phyloP scores from a whole-genome alignment of 2,888 invertebrate species.

The Tetragonisca angustula region DNA sequence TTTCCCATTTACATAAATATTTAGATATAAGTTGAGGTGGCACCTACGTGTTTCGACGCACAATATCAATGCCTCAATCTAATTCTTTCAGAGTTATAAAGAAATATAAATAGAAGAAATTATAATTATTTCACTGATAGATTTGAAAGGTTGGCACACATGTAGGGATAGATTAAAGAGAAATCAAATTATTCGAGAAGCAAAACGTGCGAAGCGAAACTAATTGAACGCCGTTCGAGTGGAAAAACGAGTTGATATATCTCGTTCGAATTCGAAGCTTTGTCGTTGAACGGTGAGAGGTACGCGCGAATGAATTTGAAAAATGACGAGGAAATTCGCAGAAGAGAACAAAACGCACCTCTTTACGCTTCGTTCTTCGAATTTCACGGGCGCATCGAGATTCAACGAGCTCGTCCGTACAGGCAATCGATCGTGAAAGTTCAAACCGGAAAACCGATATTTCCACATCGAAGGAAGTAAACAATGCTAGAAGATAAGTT shows the following conservation, averaged over 20 bases:
- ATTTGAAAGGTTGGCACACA: no score
- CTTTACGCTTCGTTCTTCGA: constrained; percentile 8
- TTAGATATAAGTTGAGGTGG: no score
- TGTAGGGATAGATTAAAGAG: background rate
- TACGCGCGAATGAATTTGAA: constrained; percentile 11
- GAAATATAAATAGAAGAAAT: no score
- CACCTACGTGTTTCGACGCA: background rate
- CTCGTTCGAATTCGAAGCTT: constrained; percentile 11
- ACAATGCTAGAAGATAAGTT: background rate
- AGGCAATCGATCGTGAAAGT: constrained; percentile 6
- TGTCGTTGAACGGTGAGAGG: background rate
- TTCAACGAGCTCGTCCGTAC: background rate
- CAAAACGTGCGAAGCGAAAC: background rate
- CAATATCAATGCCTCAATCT: background rate
- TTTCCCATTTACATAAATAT: no score
- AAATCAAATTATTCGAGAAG: constrained; percentile 8
- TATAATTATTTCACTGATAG: no score
- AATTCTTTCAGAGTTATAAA: background rate
- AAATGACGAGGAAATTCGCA: background rate
- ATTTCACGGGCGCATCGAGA: background rate
- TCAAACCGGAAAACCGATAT: background rate
- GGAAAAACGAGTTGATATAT: background rate
- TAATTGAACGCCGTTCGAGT: background rate
- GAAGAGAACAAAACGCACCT: background rate
- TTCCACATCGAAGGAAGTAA: background rate